Conservation (phyloP, 1,140 invertebrate genomes). For the Pachyrhynchus sulphureomaculatus region DNA sequence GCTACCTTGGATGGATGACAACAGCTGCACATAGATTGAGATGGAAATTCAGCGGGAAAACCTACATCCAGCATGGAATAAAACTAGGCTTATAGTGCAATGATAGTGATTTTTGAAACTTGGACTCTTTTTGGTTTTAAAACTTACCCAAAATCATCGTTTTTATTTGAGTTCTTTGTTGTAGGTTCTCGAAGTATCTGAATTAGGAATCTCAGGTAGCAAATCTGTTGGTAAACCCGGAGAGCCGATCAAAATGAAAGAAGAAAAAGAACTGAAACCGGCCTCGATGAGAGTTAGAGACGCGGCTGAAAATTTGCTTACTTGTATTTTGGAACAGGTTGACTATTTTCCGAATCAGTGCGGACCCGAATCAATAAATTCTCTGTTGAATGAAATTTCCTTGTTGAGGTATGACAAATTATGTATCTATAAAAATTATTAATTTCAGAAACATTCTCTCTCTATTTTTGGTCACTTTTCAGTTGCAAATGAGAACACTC, state of each 20-base stretch:
- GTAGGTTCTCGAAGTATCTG: conserved; percentile 83
- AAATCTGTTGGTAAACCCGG: conserved; percentile 86
- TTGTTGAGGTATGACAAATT: conserved; percentile 68
- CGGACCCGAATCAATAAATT: conserved; percentile 81
- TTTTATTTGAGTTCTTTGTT: conserved; percentile 7
- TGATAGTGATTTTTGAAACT: no score
- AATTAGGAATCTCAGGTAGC: conserved; percentile 95
- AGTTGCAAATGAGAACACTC: no score
- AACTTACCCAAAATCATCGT: no score
- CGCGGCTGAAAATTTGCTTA: conserved; percentile 90
- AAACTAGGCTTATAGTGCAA: no score
- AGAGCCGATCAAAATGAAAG: conserved; percentile 88
- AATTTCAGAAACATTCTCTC: no score
- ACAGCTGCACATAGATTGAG: no score
- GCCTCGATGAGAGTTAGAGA: conserved; percentile 94
- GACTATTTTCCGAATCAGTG: conserved; percentile 76
- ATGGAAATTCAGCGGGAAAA: no score
- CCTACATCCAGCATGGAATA: no score
- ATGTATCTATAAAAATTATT: no score
- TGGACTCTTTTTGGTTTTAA: no score
- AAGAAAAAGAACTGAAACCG: conserved; percentile 94
- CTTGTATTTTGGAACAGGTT: conserved; percentile 89
- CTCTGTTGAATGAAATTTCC: conserved; percentile 84
- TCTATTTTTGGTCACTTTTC: no score
- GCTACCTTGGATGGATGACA: no score